Evolutionary conservation across 2,113 vertebrate species (phyloP), one percentile per base, ranked within the genome.

Genomic region (Acanthochromis polyacanthus): DNA sequence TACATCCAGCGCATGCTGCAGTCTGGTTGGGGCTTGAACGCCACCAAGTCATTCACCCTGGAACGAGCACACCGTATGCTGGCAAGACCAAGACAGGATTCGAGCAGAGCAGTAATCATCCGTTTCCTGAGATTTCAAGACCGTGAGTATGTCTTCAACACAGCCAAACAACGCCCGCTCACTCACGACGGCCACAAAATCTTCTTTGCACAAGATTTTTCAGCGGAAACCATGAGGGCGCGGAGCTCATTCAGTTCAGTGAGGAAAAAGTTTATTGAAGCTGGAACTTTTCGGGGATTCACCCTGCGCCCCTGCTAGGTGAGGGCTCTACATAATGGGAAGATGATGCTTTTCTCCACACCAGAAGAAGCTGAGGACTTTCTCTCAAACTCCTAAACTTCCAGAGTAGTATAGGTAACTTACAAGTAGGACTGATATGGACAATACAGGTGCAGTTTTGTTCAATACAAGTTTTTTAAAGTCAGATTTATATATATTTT

Each of bases 141-240:
- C 20, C 30, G n/a, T 2, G 12, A 68, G 65, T 40, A 53, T 67
- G 64, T 67, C 5, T 53, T 67, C 50, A 45, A 51, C 46, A 67
- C 28, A 67, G 10, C 65, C 20, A 56, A 45, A 45, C 43, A 45
- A 7, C 43, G 43, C n/a, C 36, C 32, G 50, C 48, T 68, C 50
- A 53, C 20, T 56, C 51, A 55, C 16, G 30, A 45, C 23, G 20
- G 52, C 43, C 32, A 55, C 32, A 69, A 69, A 43, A 69, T 69
- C 66, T 69, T 69, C 66, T 56, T 69, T 56, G 66, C 50, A 17
- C 66, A 69, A 25, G 66, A 69, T 43, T 17, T 69, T 1, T 53
- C 51, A 40, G 51, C 20, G 4, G 51, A 69, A 69, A 69, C 66
- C 32, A 45, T 45, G 9, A 69, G 40, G 4, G 36, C 36, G 19